These are phyloP conservation scores for Puntigrus tetrazona DNA, from an alignment of 2,113 vertebrate species.

Conservation along the genomic window DNA sequence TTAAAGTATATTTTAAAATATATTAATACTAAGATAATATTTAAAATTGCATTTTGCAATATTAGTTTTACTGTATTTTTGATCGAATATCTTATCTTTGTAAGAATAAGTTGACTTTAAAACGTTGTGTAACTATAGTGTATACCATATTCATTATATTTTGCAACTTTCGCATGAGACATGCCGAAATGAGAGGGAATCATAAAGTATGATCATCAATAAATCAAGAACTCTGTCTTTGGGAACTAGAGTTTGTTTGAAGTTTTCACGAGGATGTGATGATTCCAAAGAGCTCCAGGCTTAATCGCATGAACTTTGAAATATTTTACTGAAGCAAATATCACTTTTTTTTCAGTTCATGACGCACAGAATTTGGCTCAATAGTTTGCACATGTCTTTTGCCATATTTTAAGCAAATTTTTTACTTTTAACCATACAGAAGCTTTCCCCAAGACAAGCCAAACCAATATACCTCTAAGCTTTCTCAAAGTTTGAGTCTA, in stretches of 20 bases:
- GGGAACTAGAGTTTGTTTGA: not conserved
- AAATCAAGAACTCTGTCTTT: conserved; percentile 1
- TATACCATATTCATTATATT: not conserved
- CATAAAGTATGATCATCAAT: not conserved
- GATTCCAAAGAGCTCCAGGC: not conserved
- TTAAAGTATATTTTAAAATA: not conserved
- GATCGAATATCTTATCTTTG: not conserved
- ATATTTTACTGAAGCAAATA: conserved; percentile 1
- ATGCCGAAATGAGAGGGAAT: not conserved
- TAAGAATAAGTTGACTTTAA: not conserved
- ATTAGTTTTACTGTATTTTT: not conserved
- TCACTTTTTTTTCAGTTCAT: not conserved
- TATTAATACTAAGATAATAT: not conserved
- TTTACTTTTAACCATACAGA: no score
- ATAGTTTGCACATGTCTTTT: not conserved
- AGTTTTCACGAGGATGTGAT: not conserved
- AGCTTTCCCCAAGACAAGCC: no score
- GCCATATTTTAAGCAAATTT: no score
- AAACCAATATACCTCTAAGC: no score
- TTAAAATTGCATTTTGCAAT: not conserved
- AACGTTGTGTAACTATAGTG: no score
- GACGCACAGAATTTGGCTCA: not conserved
- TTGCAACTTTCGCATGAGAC: not conserved
- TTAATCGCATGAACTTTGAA: not conserved
- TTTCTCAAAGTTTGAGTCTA: no score